Percentiles rank a stretch among this genome's conserved stretches.
These are phyloP conservation scores for Rhineura floridana DNA, from an alignment of 2,113 vertebrate species.

Conservation along the genomic window DNA sequence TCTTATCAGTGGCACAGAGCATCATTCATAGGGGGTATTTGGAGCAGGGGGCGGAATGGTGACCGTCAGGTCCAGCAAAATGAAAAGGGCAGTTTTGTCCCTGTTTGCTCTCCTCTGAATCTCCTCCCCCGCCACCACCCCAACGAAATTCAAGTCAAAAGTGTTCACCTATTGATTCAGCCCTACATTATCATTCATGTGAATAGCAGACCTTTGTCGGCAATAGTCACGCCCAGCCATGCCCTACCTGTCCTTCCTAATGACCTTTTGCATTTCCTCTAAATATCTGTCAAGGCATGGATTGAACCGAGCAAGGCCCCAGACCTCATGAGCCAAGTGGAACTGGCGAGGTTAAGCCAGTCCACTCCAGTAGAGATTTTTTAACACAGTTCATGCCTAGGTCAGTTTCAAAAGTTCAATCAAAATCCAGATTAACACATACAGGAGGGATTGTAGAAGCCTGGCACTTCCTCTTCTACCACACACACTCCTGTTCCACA, in stretches of 20 bases:
- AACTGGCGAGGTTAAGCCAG: conserved; percentile 58
- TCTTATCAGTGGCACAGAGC: neutral
- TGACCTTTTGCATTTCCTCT: conserved; percentile 59
- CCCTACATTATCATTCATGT: neutral
- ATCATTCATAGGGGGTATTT: neutral
- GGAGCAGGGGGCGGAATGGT: neutral
- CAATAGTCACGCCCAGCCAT: neutral
- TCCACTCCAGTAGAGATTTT: conserved; percentile 64
- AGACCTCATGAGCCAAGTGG: conserved; percentile 31
- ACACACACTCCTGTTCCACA: conserved; percentile 45
- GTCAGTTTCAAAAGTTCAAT: conserved; percentile 71
- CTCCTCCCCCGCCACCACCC: neutral
- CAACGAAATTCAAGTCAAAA: neutral
- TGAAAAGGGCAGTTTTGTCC: too few relatives aligned
- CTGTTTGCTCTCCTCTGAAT: neutral
- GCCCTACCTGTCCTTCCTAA: neutral
- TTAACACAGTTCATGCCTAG: conserved; percentile 69
- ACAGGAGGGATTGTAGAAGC: conserved; percentile 64
- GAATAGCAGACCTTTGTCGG: neutral
- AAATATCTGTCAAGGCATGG: conserved; percentile 58
- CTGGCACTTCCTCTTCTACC: conserved; percentile 50
- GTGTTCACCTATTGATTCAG: neutral
- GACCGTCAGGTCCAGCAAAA: neutral
- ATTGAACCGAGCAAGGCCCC: conserved; percentile 49
- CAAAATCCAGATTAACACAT: conserved; percentile 73